Evolutionary conservation across 2,888 invertebrate species (phyloP).

Genomic region (Alloplasta piceator): DNA sequence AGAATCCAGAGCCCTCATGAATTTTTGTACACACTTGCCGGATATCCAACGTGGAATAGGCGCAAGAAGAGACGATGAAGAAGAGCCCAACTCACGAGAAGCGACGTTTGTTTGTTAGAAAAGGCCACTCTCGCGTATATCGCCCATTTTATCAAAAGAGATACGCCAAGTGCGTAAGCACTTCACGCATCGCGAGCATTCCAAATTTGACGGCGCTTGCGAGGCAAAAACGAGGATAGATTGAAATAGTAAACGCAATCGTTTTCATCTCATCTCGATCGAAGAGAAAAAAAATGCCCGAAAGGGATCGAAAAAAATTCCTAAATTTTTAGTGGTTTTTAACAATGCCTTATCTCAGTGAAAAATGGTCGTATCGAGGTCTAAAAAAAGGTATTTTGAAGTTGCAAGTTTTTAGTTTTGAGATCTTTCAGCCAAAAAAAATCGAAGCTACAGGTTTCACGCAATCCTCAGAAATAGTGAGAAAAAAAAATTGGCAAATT

Average conservation of each 20-base stretch:
- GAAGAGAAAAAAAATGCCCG: conserved; percentile 27
- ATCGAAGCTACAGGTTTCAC: too few species aligned
- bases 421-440: too few species aligned
- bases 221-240: conserved; percentile 37
- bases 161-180: conserved; percentile 5
- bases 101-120: conserved; percentile 66
- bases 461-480: too few species aligned
- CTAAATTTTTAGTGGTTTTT: too few species aligned
- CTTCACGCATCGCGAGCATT: not conserved
- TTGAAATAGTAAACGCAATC: conserved; percentile 53
- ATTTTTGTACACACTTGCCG: conserved; percentile 48
- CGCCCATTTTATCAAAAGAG: conserved; percentile 37
- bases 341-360: too few species aligned
- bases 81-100: conserved; percentile 40
- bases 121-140: conserved; percentile 47
- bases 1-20: conserved; percentile 36
- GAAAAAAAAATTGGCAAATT: too few species aligned
- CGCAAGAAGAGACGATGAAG: conserved; percentile 31
- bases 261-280: conserved; percentile 32
- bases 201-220: conserved; percentile 7
- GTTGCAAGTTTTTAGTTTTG: too few species aligned
- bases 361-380: too few species aligned
- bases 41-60: not conserved
- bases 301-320: too few species aligned
- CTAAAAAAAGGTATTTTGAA: too few species aligned